Evolutionary conservation across 1,140 invertebrate genomes (phyloP).

Genomic region (Teleopsis dalmanni): DNA sequence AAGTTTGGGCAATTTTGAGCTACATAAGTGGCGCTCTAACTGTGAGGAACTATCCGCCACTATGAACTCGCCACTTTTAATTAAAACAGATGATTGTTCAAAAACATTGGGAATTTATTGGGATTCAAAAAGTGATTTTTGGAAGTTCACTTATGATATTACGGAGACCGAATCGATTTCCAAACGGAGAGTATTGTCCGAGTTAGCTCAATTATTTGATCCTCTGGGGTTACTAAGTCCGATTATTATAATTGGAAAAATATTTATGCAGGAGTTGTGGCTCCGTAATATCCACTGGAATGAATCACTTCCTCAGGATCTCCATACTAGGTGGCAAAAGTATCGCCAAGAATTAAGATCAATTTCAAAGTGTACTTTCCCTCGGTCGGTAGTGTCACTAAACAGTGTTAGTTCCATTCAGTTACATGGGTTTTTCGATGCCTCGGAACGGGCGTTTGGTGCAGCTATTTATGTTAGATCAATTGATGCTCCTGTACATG

Average conservation of each 20-base stretch:
- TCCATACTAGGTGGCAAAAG: neutral
- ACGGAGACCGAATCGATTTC: neutral
- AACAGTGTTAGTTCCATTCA: neutral
- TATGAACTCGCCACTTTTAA: too few species aligned
- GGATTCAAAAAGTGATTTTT: neutral
- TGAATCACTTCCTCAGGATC: neutral
- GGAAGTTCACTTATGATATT: neutral
- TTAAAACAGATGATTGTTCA: neutral
- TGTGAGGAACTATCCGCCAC: too few species aligned
- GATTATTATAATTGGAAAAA: slow-evolving; percentile 3
- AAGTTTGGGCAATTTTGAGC: too few species aligned
- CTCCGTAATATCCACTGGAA: slow-evolving; percentile 12
- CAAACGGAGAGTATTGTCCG: slow-evolving; percentile 3
- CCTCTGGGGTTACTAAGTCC: slow-evolving; percentile 2
- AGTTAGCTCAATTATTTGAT: slow-evolving; percentile 8
- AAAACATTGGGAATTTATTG: slow-evolving; percentile 1
- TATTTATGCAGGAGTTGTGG: slow-evolving; percentile 12
- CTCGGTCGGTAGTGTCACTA: neutral
- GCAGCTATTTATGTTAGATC: slow-evolving; percentile 1
- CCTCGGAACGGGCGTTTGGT: slow-evolving; percentile 3
- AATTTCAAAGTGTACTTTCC: neutral
- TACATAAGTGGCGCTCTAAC: too few species aligned
- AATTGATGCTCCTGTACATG: slow-evolving; percentile 13
- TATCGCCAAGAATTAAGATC: too few species aligned
- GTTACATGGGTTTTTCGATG: slow-evolving; percentile 4